These are phyloP conservation scores for Thamnaconus septentrionalis DNA, from an alignment of 2,113 vertebrate species.

Conservation along the genomic window DNA sequence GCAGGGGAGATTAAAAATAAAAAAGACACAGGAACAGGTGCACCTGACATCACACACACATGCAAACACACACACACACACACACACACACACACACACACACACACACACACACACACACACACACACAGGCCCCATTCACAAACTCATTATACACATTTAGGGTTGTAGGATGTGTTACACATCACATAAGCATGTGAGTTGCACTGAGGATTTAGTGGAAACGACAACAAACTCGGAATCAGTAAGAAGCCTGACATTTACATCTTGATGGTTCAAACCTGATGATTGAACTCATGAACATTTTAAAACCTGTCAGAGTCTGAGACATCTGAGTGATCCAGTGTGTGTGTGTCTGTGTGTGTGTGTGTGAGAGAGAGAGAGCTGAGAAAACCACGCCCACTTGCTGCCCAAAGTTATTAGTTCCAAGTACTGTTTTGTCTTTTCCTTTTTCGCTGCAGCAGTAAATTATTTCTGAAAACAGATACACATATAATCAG, in stretches of 20 bases:
- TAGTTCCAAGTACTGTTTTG: conserved; percentile 1
- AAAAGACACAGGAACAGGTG: neutral
- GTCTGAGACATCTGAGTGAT: too few species aligned
- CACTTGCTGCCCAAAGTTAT: conserved; percentile 5
- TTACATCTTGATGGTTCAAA: too few species aligned
- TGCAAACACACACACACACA: neutral
- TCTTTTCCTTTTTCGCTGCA: neutral
- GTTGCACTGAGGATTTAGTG: neutral
- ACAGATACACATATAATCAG: neutral
- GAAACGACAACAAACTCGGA: too few species aligned
- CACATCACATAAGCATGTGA: too few species aligned
- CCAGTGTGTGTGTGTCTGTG: too few species aligned
- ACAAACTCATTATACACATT: neutral
- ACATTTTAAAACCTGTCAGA: too few species aligned
- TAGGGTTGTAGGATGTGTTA: too few species aligned
- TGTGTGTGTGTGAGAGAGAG: too few species aligned
- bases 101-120: conserved; percentile 5
- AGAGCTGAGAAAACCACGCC: too few species aligned
- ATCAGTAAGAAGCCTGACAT: too few species aligned
- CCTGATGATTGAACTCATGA: too few species aligned
- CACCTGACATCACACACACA: neutral
- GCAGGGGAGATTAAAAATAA: too few species aligned
- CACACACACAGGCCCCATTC: neutral
- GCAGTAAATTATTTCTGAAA: conserved; percentile 44
- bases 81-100: conserved; percentile 1